Percentiles rank a stretch among this genome's conserved stretches.
phyloP scores from a whole-genome alignment of 2,888 invertebrate genomes.

The Melanargia galathea region DNA sequence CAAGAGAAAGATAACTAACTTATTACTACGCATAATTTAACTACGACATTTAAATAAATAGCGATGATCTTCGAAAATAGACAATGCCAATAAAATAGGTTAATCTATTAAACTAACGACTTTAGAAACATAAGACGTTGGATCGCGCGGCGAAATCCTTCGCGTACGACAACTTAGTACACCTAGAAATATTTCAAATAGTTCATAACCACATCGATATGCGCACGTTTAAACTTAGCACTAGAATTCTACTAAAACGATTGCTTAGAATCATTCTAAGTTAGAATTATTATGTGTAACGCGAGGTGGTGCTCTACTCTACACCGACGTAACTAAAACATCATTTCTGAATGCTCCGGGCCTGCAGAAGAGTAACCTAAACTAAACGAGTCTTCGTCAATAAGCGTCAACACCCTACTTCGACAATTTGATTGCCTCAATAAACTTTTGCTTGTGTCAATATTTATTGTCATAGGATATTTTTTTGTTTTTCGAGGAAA shows the following conservation, averaged over 20 bases:
- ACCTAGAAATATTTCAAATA: conserved; percentile 69
- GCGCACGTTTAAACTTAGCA: conserved; percentile 72
- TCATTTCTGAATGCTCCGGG: conserved; percentile 48
- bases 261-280: too few relatives aligned
- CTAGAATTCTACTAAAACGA: conserved; percentile 62
- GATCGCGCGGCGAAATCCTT: conserved; percentile 58
- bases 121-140: conserved; percentile 69
- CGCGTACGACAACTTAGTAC: conserved; percentile 58
- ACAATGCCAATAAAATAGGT: conserved; percentile 40
- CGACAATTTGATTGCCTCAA: conserved; percentile 49
- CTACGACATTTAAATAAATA: conserved; percentile 60
- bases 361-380: conserved; percentile 59
- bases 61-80: conserved; percentile 53
- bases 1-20: conserved; percentile 40
- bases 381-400: conserved; percentile 51
- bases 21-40: conserved; percentile 32
- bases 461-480: conserved; percentile 43
- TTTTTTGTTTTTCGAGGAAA: conserved; percentile 44
- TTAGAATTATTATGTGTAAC: conserved; percentile 52
- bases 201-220: conserved; percentile 75
- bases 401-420: conserved; percentile 47
- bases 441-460: conserved; percentile 48
- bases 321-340: conserved; percentile 22
- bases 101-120: conserved; percentile 51
- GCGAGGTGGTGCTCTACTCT: conserved; percentile 41